Conservation (phyloP, 2,797 vertebrate species). For the Valencia hispanica region DNA sequence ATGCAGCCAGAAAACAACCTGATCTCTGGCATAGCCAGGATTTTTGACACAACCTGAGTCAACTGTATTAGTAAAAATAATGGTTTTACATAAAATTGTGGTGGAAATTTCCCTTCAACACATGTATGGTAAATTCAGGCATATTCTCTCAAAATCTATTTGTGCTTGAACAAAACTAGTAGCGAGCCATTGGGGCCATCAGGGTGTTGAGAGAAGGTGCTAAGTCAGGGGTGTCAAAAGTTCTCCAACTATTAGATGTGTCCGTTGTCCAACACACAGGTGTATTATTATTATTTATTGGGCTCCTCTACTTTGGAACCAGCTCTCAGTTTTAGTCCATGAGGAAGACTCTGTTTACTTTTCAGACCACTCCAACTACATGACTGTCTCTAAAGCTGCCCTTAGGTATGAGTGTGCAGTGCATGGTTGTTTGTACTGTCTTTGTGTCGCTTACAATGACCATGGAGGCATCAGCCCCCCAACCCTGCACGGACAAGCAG, state of each 20-base stretch:
- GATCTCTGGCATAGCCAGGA: not conserved
- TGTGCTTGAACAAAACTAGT: not conserved
- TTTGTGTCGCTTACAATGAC: no score
- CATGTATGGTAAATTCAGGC: not conserved
- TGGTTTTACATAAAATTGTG: not conserved
- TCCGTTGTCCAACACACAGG: not conserved
- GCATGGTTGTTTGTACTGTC: no score
- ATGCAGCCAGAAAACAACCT: conserved; percentile 15
- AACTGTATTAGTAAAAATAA: not conserved
- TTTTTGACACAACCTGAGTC: not conserved
- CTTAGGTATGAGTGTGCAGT: no score
- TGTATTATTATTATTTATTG: not conserved
- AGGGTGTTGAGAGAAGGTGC: not conserved
- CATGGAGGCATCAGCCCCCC: no score
- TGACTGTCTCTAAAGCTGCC: no score
- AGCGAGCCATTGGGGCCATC: not conserved
- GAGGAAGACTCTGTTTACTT: not conserved
- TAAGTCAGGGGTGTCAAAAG: not conserved
- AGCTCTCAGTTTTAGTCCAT: not conserved
- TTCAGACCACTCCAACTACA: not conserved
- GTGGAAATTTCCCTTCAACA: not conserved
- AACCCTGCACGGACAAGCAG: no score
- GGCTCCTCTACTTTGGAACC: not conserved
- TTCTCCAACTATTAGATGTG: not conserved
- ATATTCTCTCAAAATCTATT: not conserved